Percentiles rank a stretch among this genome's conserved stretches.
Conservation (phyloP, 2,113 vertebrate genomes). For the Crotalus viridis region DNA sequence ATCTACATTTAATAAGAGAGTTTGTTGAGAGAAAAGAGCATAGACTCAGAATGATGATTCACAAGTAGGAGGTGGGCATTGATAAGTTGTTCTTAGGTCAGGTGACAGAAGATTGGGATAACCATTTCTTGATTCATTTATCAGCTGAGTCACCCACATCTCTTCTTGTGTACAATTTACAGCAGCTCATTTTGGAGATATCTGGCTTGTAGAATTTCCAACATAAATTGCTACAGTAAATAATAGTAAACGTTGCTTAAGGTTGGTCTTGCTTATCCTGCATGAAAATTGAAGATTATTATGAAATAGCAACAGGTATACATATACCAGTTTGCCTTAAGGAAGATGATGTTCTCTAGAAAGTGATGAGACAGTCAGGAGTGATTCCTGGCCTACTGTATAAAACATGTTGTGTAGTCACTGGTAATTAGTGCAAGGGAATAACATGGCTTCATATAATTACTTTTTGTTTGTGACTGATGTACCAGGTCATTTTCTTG, state of each 20-base stretch:
- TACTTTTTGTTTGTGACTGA: background rate
- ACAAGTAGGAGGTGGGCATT: background rate
- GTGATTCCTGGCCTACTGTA: background rate
- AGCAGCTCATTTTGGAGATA: background rate
- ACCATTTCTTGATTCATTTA: background rate
- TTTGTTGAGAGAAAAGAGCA: background rate
- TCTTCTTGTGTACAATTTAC: background rate
- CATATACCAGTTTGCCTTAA: background rate
- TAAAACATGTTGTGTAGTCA: background rate
- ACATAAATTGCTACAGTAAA: background rate
- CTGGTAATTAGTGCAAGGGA: background rate
- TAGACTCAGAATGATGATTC: background rate
- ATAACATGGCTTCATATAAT: background rate
- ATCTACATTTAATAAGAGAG: conserved; percentile 1
- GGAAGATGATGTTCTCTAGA: background rate
- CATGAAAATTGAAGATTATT: background rate
- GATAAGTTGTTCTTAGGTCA: background rate
- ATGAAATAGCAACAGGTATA: background rate
- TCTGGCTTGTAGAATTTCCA: background rate
- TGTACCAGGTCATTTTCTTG: background rate
- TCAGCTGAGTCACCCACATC: conserved; percentile 2
- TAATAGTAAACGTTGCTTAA: background rate
- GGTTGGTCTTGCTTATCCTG: background rate
- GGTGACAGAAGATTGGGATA: background rate
- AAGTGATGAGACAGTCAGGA: background rate